Evolutionary conservation across 1,140 invertebrate species (phyloP).

Genomic region (Caenorhabditis briggsae): DNA sequence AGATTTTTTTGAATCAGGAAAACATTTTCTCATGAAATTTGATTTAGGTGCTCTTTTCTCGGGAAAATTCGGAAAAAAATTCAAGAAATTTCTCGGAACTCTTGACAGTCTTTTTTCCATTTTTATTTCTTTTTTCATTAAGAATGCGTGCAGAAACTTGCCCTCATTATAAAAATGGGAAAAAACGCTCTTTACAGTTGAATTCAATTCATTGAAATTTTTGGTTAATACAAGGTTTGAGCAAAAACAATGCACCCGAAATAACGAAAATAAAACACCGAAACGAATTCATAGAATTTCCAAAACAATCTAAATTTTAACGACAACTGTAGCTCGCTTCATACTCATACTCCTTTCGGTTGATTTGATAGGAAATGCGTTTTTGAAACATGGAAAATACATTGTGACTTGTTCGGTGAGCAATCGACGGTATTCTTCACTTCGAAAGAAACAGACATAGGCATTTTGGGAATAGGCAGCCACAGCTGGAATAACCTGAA

Average conservation of each 20-base stretch:
- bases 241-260: background rate
- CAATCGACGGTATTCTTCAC: slow-evolving; percentile 36
- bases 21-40: too few species aligned
- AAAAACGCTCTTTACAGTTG: too few species aligned
- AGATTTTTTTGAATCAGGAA: too few species aligned
- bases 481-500: slow-evolving; percentile 41
- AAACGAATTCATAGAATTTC: background rate
- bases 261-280: background rate
- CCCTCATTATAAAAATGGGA: too few species aligned
- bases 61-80: too few species aligned
- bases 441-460: slow-evolving; percentile 52
- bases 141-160: too few species aligned
- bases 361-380: background rate
- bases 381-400: slow-evolving; percentile 1
- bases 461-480: slow-evolving; percentile 50
- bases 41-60: too few species aligned
- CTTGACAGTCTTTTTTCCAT: too few species aligned
- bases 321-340: background rate
- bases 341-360: background rate
- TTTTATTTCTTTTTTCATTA: too few species aligned
- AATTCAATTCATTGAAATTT: too few species aligned
- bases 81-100: too few species aligned
- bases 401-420: slow-evolving; percentile 36
- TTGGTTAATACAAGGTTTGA: too few species aligned
- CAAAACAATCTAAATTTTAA: slow-evolving; percentile 21